A percentile compares a stretch with the other conserved stretches of the same genome.
These are phyloP conservation scores for Iguana delicatissima DNA, from an alignment of 2,797 vertebrate species.

Conservation along the genomic window DNA sequence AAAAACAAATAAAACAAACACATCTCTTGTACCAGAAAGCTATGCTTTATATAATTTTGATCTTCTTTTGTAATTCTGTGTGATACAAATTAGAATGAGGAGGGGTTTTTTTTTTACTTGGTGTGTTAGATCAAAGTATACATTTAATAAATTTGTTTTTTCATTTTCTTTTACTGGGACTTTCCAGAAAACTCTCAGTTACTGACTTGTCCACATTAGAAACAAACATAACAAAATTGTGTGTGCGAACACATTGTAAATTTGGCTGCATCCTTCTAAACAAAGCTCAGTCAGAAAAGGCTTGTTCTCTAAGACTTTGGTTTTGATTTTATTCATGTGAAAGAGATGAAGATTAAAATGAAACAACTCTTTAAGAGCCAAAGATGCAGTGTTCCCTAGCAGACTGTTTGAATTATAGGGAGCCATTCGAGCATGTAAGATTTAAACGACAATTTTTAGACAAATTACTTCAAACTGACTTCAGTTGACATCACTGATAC, in stretches of 20 bases:
- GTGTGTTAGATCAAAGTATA: conserved; percentile 6
- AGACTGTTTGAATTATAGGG: background rate
- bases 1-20: background rate
- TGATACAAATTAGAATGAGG: background rate
- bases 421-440: conserved; percentile 1
- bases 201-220: too few relatives aligned
- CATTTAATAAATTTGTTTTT: background rate
- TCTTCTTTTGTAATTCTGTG: background rate
- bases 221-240: background rate
- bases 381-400: background rate
- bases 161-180: too few relatives aligned
- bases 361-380: background rate
- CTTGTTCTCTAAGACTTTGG: background rate
- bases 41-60: background rate
- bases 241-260: background rate
- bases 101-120: background rate
- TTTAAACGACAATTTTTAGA: conserved; percentile 31
- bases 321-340: background rate
- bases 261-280: background rate
- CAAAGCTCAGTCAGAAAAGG: background rate
- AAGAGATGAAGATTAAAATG: background rate
- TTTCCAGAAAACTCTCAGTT: too few relatives aligned
- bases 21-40: background rate
- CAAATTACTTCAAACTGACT: conserved; percentile 35
- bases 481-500: conserved; percentile 12